Evolutionary conservation across 2,888 invertebrate species (phyloP).

Genomic region (Spatulosminthurus flaviceps): DNA sequence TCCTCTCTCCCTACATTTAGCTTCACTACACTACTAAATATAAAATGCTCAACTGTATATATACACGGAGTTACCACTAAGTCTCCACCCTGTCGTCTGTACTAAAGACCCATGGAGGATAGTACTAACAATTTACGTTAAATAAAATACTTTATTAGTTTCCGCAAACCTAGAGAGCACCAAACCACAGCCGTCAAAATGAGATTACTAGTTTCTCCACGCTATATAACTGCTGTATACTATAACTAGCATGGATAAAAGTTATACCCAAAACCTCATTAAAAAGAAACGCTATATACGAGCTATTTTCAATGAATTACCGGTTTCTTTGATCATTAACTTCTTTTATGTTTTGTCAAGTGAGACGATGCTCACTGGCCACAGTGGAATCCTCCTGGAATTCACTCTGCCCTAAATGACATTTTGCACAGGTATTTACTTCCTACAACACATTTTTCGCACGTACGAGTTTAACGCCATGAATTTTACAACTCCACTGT

Average conservation of each 20-base stretch:
- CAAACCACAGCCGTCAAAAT: background rate
- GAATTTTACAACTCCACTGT: too few relatives aligned
- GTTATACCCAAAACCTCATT: too few relatives aligned
- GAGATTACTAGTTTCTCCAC: background rate
- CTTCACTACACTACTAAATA: background rate
- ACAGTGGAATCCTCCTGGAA: too few relatives aligned
- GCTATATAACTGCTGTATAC: background rate
- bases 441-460: too few relatives aligned
- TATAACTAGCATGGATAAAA: background rate
- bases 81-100: background rate
- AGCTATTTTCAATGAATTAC: too few relatives aligned
- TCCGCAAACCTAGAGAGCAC: background rate
- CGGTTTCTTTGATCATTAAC: too few relatives aligned
- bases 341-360: too few relatives aligned
- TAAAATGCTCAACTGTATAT: background rate
- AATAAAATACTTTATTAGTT: background rate
- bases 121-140: conserved; percentile 2
- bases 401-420: too few relatives aligned
- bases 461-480: too few relatives aligned
- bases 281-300: too few relatives aligned
- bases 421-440: too few relatives aligned
- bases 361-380: too few relatives aligned
- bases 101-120: background rate
- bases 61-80: background rate
- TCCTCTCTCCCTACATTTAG: conserved; percentile 12